phyloP scores from a whole-genome alignment of 1,140 invertebrate genomes.

The Sminthurides bifidus region DNA sequence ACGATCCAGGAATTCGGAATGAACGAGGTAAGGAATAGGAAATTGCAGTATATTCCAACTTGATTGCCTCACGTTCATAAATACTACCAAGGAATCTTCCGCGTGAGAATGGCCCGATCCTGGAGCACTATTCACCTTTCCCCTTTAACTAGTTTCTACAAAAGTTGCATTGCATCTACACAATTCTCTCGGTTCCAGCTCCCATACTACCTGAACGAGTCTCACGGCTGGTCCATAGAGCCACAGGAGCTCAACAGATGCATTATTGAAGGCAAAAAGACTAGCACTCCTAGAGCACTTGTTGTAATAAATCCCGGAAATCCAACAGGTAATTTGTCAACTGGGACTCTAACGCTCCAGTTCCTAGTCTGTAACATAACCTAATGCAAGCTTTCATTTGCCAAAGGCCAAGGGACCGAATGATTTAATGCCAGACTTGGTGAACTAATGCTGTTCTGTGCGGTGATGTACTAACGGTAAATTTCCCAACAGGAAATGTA shows the following conservation, averaged over 20 bases:
- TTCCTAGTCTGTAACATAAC: not conserved
- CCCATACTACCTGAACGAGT: slow-evolving; percentile 86
- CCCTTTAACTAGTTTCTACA: too few relatives aligned
- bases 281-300: slow-evolving; percentile 67
- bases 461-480: slow-evolving; percentile 35
- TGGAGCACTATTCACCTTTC: too few relatives aligned
- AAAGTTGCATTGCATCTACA: slow-evolving; percentile 2
- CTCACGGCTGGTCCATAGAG: slow-evolving; percentile 72
- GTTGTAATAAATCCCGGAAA: slow-evolving; percentile 98
- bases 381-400: not conserved
- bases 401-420: too few relatives aligned
- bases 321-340: slow-evolving; percentile 69
- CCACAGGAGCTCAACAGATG: slow-evolving; percentile 69
- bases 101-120: too few relatives aligned
- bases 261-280: slow-evolving; percentile 50
- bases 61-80: too few relatives aligned
- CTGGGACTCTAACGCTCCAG: too few relatives aligned
- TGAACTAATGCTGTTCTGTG: too few relatives aligned
- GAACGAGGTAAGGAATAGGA: slow-evolving; percentile 42
- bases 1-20: slow-evolving; percentile 82
- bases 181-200: slow-evolving; percentile 41
- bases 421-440: too few relatives aligned
- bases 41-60: too few relatives aligned
- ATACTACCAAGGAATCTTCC: too few relatives aligned
- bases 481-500: slow-evolving; percentile 52